Conservation (phyloP, 2,797 vertebrate genomes). For the Netta rufina region DNA sequence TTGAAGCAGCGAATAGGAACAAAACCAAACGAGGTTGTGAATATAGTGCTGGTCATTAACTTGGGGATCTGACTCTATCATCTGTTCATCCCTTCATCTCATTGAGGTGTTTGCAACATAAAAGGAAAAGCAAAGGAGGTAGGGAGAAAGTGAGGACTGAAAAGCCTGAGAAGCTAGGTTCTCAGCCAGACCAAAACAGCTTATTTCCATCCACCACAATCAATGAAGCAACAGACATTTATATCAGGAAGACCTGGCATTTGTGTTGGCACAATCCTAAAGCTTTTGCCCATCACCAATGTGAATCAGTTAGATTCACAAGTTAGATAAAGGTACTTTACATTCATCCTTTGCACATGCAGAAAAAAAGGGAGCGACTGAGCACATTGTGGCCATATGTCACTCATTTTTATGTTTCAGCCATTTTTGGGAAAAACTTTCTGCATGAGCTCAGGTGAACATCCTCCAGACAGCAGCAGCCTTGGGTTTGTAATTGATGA, state of each 20-base stretch:
- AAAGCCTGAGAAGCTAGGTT: background rate
- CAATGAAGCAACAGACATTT: background rate
- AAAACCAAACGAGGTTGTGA: conserved; percentile 82
- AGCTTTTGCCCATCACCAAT: background rate
- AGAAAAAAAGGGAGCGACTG: background rate
- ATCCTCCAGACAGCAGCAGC: background rate
- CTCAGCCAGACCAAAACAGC: background rate
- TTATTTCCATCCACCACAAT: background rate
- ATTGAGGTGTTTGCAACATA: background rate
- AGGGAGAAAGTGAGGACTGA: conserved; percentile 36
- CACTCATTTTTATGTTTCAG: background rate
- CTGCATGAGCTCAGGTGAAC: background rate
- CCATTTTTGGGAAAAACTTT: background rate
- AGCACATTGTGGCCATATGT: background rate
- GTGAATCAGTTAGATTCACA: background rate
- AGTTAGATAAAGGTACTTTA: background rate
- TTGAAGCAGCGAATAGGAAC: conserved; percentile 68
- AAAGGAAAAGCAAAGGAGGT: background rate
- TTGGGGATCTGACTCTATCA: conserved; percentile 77
- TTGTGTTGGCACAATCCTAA: background rate
- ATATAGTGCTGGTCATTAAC: conserved; percentile 85
- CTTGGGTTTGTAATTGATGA: background rate
- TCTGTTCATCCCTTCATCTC: conserved; percentile 61
- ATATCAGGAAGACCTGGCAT: background rate
- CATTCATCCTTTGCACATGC: fast-evolving